Evolutionary conservation across 2,888 invertebrate genomes (phyloP).

Genomic region (Drosophila histrio): DNA sequence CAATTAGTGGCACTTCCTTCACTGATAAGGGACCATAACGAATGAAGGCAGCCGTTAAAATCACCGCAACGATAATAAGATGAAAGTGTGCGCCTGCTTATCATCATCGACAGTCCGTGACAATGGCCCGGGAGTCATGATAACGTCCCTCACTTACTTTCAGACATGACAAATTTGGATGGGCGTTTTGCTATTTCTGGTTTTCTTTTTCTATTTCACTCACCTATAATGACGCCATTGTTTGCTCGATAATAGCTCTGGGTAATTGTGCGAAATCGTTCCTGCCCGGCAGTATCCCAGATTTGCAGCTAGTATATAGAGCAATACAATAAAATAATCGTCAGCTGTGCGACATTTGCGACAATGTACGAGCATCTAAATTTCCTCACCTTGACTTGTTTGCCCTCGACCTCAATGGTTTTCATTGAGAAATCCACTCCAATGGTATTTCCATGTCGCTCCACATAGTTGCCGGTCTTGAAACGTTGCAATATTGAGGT

Average conservation of each 20-base stretch:
- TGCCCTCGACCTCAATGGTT: constrained; percentile 96
- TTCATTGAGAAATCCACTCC: constrained; percentile 99
- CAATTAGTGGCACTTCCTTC: constrained; percentile 14
- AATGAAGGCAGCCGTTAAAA: constrained; percentile 44
- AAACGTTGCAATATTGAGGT: constrained; percentile 98
- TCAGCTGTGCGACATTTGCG: constrained; percentile 2
- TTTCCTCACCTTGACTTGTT: constrained; percentile 96
- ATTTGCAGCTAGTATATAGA: constrained; percentile 89
- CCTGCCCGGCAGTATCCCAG: constrained; percentile 99
- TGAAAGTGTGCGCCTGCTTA: constrained; percentile 35
- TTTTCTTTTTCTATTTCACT: no score
- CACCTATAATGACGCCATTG: constrained; percentile 97
- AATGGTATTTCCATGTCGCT: constrained; percentile 97
- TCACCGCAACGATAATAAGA: constrained; percentile 46
- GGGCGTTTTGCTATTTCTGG: constrained; percentile 29
- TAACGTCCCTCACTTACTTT: constrained; percentile 19
- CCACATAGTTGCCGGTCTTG: constrained; percentile 97
- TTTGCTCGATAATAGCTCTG: constrained; percentile 98
- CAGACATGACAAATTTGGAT: constrained; percentile 38
- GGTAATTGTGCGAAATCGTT: constrained; percentile 97
- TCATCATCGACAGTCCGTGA: constrained; percentile 31
- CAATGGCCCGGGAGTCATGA: constrained; percentile 36
- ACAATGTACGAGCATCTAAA: neutral
- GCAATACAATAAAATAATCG: neutral
- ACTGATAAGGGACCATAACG: constrained; percentile 27